Evolutionary conservation across 2,113 vertebrate genomes (phyloP).

Genomic region (Montifringilla adamsi): DNA sequence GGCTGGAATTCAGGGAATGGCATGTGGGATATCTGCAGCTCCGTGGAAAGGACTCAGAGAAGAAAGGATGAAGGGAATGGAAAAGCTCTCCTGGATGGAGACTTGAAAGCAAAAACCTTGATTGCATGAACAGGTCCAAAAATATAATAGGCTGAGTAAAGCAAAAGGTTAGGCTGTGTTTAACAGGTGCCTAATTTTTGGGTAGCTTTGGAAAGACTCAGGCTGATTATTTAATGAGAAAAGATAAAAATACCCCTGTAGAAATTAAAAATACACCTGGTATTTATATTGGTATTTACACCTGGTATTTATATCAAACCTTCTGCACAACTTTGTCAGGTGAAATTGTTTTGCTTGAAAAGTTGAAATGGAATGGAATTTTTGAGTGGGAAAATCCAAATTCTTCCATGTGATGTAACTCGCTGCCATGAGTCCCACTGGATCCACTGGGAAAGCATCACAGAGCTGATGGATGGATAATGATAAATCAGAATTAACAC

Average conservation of each 20-base stretch:
- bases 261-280: background rate
- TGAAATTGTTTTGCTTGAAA: background rate
- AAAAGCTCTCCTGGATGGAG: background rate
- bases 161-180: no score
- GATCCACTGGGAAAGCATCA: background rate
- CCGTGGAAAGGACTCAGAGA: background rate
- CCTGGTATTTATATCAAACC: background rate
- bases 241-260: background rate
- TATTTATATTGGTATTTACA: background rate
- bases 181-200: no score
- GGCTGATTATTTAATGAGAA: background rate
- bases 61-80: background rate
- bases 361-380: background rate
- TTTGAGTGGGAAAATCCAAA: background rate
- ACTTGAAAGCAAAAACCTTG: background rate
- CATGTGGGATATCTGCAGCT: background rate
- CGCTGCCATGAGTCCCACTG: rapidly evolving
- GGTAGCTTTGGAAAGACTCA: background rate
- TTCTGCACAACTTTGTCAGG: background rate
- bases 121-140: background rate
- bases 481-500: background rate
- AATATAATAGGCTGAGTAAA: no score
- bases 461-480: background rate
- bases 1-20: background rate
- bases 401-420: background rate